Conservation (phyloP, 2,113 vertebrate genomes). For the Callopanchax toddi region DNA sequence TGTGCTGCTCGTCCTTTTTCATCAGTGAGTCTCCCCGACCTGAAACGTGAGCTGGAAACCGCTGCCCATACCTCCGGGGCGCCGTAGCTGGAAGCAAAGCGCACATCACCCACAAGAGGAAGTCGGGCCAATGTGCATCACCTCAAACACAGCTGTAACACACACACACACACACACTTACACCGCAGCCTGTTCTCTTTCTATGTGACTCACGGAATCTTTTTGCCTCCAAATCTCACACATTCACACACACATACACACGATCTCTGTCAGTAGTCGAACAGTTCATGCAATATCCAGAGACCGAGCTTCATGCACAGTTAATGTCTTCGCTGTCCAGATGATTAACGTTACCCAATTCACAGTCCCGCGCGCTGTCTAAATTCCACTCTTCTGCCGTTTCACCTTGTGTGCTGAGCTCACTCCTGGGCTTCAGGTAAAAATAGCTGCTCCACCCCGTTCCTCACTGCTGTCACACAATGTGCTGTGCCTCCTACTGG, state of each 20-base stretch:
- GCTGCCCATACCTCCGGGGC: slow-evolving; percentile 53
- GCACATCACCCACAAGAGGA: slow-evolving; percentile 62
- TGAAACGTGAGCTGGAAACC: slow-evolving; percentile 64
- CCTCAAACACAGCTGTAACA: slow-evolving; percentile 42
- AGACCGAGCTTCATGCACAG: slow-evolving; percentile 76
- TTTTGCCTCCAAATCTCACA: slow-evolving; percentile 16
- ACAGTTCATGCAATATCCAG: slow-evolving; percentile 62
- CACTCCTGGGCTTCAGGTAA: slow-evolving; percentile 76
- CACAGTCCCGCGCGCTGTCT: slow-evolving; percentile 68
- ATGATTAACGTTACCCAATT: slow-evolving; percentile 77
- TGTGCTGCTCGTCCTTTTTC: slow-evolving; percentile 59
- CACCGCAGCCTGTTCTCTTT: slow-evolving; percentile 18
- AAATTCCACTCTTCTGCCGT: slow-evolving; percentile 67
- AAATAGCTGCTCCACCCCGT: slow-evolving; percentile 72
- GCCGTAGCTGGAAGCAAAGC: slow-evolving; percentile 57
- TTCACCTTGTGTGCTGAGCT: slow-evolving; percentile 67
- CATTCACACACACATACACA: slow-evolving; percentile 1
- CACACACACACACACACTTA: slow-evolving; percentile 23
- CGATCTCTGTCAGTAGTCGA: slow-evolving; percentile 52
- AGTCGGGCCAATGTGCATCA: slow-evolving; percentile 54
- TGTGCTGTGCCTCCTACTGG: slow-evolving; percentile 43
- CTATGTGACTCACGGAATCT: slow-evolving; percentile 21
- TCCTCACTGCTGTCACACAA: slow-evolving; percentile 49
- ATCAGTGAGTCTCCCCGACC: slow-evolving; percentile 64
- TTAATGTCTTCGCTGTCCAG: slow-evolving; percentile 80